Evolutionary conservation across 2,797 vertebrate species (phyloP), one percentile per base, ranked within the genome.

Genomic region (Meda fulgida): DNA sequence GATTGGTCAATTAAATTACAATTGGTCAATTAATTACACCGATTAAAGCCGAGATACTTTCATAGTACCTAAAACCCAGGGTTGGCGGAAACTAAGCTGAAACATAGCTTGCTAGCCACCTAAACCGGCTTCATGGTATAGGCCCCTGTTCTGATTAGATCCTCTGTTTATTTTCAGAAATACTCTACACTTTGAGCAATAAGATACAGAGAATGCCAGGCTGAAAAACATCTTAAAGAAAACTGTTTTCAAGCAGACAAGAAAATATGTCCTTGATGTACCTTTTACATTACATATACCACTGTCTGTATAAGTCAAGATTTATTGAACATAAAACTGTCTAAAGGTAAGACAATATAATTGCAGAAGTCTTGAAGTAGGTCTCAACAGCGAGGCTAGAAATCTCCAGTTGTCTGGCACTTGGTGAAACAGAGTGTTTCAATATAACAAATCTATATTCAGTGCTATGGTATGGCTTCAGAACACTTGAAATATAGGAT

Each of bases 171-270:
- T 78, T 77, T 69, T 69, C 53, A 51, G 13, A 48, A 26, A 60
- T 65, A 40, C 29, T 16, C 31, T 58, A 38, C 26, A 78, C 36
- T 38, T 21, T 23, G 29, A 75, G 73, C 14, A 29, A 26, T 78
- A 65, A 69, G n/a, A 31, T 55, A 26, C n/a, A 77, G 34, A 67
- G 19, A 66, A 21, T 18, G 23, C 34, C 26, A 23, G 48, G n/a
- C 73, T 21, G 26, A 78, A 78, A 78, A 84, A 53, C n/a, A 67
- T 46, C 66, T 83, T 53, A 83, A 7, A 60, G 58, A 40, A 73
- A 83, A 82, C 29, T 34, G 23, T 66, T 51, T 70, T 75, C 55
- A 82, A 73, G 23, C 40, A 48, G 29, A 60, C 10, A 16, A 60
- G 19, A 63, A 82, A 11, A 60, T 40, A 43, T 18, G 71, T 73